Base-by-base conservation (phyloP, 2,888 invertebrate genomes). In the Stramonita haemastoma region DNA sequence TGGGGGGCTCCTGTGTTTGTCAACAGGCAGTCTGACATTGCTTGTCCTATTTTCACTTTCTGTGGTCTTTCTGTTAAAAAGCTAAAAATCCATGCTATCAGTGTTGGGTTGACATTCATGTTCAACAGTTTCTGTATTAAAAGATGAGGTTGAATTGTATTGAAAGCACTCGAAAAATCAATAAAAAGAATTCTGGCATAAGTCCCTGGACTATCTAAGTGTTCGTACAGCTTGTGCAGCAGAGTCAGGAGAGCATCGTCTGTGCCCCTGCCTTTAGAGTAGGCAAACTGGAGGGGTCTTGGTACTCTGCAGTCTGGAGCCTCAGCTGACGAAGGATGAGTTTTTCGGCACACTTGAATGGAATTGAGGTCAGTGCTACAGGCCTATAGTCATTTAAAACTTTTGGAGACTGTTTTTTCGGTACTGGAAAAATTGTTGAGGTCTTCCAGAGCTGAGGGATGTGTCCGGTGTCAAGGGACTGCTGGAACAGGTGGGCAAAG, bases 111-210 rank as follows among this genome's bases (percentile, higher is more conserved):
- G 36, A 86, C 36, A 22, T n/a, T 26, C 86, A 86, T 86, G 5
- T 0, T 19, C 60, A 34, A 26, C 34, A 86, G 86, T 70, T 86
- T 70, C 26, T n/a, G 17, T 34, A 56, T 26, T 19, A 36, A 15
- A 17, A 84, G 15, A n/a, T 36, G 36, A 11, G 84, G 84, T 29
- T 86, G 70, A 26, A 86, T 86, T 26, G 70, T 66, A 70, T 86
- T 86, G 6, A 86, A 86, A 17, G 36, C 66, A 86, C 86, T 70
- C 17, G 86, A 86, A 34, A 86, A 86, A 70, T 86, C 86, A 8
- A 70, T 22, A 29, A 86, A n/a, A 84, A 15, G 34, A 36, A 32
- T 34, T n/a, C 8, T 17, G 11, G 22, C 11, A 6, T 84, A 66
- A 17, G 46, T 83, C 0, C 46, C 26, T 70, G 70, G 36, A n/a